Evolutionary conservation across 2,113 vertebrate genomes (phyloP), one percentile per base, ranked within the genome.

Genomic region (Platichthys flesus): DNA sequence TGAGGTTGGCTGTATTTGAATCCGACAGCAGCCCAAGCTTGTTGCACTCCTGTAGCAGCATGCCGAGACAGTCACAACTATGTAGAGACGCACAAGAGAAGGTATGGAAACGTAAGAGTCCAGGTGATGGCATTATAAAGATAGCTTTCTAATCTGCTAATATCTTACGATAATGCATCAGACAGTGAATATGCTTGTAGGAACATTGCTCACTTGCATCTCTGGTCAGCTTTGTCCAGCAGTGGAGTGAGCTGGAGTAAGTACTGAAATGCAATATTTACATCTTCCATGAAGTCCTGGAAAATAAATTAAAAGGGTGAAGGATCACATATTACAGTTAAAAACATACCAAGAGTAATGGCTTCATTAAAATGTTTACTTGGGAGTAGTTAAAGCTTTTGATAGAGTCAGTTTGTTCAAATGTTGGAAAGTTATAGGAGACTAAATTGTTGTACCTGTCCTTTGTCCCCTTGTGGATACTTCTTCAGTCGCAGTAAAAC

Each of bases 181-280:
- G 1, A 21, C 3, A 5, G 31, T 31, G 5, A 31, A 31, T 31
- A 31, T 7, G 31, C 31, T 31, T 31, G 31, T 4, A n/a, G 7
- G 7, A 18, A 65, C 3, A 51, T 35, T 52, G 45, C 96, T 9
- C 95, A 99, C 98, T 99, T 99, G 98, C 98, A 99, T 84, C 97
- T 95, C 82, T 99, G 97, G 84, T 99, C 98, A 0, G 97, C 98
- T 89, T 98, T 99, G 91, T 99, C 98, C 1, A 99, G 88, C 78
- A 99, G 92, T 0, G 98, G 98, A 0, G 97, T 98, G 69, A 99
- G 94, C 83, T 99, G 98, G 71, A 99, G 93, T 69, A 99, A 92
- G 87, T 95, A 98, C 82, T 99, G 96, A 3, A 99, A 99, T 42
- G 97, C 97, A 62, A 94, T 90, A 55, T 96, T 98, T 74, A 99